Percentiles rank a stretch among this genome's conserved stretches.
These are phyloP conservation scores for Nomada hirtipes DNA, from an alignment of 2,888 invertebrate genomes.

Conservation along the genomic window DNA sequence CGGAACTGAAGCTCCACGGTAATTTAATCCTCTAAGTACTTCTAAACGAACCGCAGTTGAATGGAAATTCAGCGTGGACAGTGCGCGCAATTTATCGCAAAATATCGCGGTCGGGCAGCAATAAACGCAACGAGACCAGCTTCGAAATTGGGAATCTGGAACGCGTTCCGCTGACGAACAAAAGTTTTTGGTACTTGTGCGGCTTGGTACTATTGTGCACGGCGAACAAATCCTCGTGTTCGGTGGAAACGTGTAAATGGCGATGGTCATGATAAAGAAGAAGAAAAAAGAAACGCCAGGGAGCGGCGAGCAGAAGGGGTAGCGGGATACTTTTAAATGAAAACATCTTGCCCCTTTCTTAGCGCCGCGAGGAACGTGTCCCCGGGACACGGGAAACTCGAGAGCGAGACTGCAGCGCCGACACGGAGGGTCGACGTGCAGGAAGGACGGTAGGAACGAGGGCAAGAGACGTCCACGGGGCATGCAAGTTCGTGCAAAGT, in stretches of 20 bases:
- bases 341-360: conserved; percentile 52
- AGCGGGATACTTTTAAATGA: conserved; percentile 53
- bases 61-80: too few species aligned
- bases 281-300: not conserved
- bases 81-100: not conserved
- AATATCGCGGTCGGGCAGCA: not conserved
- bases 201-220: not conserved
- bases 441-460: conserved; percentile 41
- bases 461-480: conserved; percentile 59
- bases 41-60: not conserved
- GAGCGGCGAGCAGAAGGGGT: not conserved
- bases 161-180: conserved; percentile 11
- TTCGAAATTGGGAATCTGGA: conserved; percentile 22
- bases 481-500: conserved; percentile 63
- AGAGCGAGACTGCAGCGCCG: conserved; percentile 39
- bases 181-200: conserved; percentile 6
- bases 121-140: not conserved
- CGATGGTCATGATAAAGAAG: conserved; percentile 5
- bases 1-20: not conserved
- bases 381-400: conserved; percentile 40
- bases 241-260: conserved; percentile 42
- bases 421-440: not conserved
- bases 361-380: conserved; percentile 41
- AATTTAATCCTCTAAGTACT: not conserved
- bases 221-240: conserved; percentile 47